These are phyloP conservation scores for Phengaris arion DNA, from an alignment of 2,888 invertebrate genomes.

Conservation along the genomic window DNA sequence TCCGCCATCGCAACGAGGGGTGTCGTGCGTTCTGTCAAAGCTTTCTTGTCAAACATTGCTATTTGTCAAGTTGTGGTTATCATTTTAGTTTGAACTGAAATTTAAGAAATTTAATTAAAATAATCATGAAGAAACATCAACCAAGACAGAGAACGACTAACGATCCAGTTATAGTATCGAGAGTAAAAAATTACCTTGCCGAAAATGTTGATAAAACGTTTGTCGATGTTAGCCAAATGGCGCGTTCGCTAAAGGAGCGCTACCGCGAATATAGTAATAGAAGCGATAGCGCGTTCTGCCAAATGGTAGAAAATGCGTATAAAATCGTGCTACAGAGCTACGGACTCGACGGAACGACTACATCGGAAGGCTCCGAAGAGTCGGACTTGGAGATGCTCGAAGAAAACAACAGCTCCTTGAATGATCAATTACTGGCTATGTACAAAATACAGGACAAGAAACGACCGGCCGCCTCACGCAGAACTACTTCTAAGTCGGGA, in stretches of 20 bases:
- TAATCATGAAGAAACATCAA: constrained; percentile 74
- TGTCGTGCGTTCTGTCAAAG: constrained; percentile 31
- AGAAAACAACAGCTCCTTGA: constrained; percentile 87
- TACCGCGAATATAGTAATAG: constrained; percentile 88
- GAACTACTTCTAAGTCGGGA: constrained; percentile 63
- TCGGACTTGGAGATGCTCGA: constrained; percentile 87
- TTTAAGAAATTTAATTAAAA: constrained; percentile 17
- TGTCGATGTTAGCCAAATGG: constrained; percentile 91
- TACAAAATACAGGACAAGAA: constrained; percentile 75
- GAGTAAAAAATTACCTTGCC: constrained; percentile 87
- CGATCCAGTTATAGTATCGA: constrained; percentile 80
- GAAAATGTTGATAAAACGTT: constrained; percentile 89
- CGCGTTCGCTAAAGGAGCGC: constrained; percentile 86
- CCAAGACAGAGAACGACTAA: constrained; percentile 69
- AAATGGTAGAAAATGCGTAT: constrained; percentile 87
- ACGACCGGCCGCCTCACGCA: constrained; percentile 60
- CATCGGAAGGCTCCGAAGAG: constrained; percentile 80
- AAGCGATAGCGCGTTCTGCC: constrained; percentile 88
- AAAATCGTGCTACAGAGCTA: constrained; percentile 85
- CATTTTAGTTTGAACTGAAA: constrained; percentile 36
- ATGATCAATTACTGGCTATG: constrained; percentile 76
- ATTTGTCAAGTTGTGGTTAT: constrained; percentile 44
- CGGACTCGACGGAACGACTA: constrained; percentile 80
- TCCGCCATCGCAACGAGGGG: constrained; percentile 49
- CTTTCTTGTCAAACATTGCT: constrained; percentile 51